phyloP scores from a whole-genome alignment of 2,888 invertebrate genomes.

The Carterocephalus palaemon region DNA sequence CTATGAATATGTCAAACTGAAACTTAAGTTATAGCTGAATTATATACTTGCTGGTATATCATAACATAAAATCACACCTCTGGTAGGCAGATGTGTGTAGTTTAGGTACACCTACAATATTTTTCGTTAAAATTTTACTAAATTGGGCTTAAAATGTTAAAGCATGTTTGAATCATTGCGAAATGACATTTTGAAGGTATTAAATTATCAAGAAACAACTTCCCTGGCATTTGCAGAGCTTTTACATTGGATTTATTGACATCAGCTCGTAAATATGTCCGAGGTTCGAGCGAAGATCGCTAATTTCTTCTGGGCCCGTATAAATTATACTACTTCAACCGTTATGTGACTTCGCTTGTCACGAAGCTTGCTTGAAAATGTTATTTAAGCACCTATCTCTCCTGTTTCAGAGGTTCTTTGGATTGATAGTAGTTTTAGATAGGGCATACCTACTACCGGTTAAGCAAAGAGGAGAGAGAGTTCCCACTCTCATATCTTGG shows the following conservation, averaged over 20 bases:
- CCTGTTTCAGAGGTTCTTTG: conserved; percentile 1
- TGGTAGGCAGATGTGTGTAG: no score
- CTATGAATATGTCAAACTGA: no score
- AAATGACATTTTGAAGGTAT: background rate
- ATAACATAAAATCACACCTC: no score
- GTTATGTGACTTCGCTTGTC: conserved; percentile 7
- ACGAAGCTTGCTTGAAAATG: conserved; percentile 6
- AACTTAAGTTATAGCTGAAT: no score
- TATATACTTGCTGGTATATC: no score
- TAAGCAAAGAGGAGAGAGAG: no score
- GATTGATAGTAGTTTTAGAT: background rate
- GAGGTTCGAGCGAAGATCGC: conserved; percentile 3
- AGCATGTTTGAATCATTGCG: no score
- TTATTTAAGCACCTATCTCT: conserved; percentile 12
- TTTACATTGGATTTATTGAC: conserved; percentile 11
- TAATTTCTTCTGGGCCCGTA: conserved; percentile 16
- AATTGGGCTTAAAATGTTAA: no score
- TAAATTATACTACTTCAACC: conserved; percentile 11
- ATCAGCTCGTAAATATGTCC: conserved; percentile 15
- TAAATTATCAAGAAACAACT: background rate
- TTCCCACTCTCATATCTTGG: no score
- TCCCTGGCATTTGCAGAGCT: conserved; percentile 1
- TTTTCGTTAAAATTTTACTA: no score
- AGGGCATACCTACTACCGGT: no score
- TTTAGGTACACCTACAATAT: no score